These are phyloP conservation scores for Phyllotis vaccarum DNA, from an alignment of 2,797 vertebrate genomes.

Conservation along the genomic window DNA sequence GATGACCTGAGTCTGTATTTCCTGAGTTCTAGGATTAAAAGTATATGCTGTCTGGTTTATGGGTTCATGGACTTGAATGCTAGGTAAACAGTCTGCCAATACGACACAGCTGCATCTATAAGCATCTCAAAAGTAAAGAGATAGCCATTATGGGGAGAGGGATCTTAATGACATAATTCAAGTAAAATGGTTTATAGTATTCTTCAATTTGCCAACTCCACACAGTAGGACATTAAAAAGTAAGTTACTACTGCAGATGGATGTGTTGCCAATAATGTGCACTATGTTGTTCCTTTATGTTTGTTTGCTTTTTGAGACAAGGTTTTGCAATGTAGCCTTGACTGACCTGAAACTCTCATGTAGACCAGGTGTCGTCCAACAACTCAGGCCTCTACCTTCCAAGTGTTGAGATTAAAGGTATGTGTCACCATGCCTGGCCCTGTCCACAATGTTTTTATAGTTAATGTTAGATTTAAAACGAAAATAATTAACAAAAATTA, in stretches of 20 bases:
- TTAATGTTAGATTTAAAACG: slow-evolving; percentile 52
- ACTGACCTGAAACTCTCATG: background rate
- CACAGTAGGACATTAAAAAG: background rate
- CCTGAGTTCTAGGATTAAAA: background rate
- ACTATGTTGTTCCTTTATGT: background rate
- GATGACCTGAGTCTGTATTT: background rate
- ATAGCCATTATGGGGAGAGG: background rate
- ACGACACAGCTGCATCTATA: background rate
- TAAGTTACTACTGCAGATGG: background rate
- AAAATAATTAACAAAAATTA: background rate
- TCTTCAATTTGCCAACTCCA: slow-evolving; percentile 31
- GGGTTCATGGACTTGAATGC: background rate
- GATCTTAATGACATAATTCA: background rate
- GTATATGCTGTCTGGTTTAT: background rate
- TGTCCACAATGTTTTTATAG: background rate
- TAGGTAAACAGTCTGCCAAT: background rate
- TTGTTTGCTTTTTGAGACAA: background rate
- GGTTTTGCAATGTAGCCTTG: background rate
- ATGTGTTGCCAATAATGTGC: background rate
- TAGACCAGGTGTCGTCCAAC: background rate
- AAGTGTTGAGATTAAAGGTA: background rate
- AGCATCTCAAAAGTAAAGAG: background rate
- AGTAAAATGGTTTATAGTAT: background rate
- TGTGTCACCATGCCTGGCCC: background rate
- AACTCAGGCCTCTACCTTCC: background rate